phyloP scores from a whole-genome alignment of 2,113 vertebrate genomes.

The Eretmochelys imbricata region DNA sequence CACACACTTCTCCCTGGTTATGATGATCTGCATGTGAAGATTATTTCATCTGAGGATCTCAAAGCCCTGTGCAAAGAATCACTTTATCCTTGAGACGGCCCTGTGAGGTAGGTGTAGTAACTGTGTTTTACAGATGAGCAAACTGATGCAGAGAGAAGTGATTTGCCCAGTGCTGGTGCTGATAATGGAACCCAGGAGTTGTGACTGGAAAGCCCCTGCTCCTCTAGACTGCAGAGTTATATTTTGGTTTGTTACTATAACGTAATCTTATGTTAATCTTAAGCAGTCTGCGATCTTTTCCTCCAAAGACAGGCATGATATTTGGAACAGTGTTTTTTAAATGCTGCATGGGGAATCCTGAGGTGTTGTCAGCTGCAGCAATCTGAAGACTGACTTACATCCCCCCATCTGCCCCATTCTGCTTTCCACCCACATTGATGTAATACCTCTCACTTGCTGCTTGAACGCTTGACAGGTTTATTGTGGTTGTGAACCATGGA shows the following conservation, averaged over 20 bases:
- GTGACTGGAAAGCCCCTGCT: neutral
- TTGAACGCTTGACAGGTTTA: neutral
- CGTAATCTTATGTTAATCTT: neutral
- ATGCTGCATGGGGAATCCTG: neutral
- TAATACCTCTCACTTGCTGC: neutral
- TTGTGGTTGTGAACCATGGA: neutral
- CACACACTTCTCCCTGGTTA: rapidly evolving
- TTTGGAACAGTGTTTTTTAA: neutral
- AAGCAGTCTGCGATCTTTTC: rapidly evolving
- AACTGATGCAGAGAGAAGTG: neutral
- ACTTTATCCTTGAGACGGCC: neutral
- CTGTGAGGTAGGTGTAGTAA: neutral
- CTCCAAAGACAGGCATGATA: neutral
- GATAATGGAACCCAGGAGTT: neutral
- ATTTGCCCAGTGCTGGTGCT: neutral
- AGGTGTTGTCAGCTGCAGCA: neutral
- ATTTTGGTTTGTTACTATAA: neutral
- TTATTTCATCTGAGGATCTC: neutral
- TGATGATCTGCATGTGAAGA: neutral
- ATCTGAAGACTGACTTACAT: neutral
- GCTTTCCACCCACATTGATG: neutral
- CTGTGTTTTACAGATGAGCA: neutral
- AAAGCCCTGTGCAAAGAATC: neutral
- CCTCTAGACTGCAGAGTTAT: neutral
- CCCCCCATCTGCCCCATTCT: neutral